These are phyloP conservation scores for Rhynchonema sp. DNA, from an alignment of 2,888 invertebrate species.

Conservation along the genomic window DNA sequence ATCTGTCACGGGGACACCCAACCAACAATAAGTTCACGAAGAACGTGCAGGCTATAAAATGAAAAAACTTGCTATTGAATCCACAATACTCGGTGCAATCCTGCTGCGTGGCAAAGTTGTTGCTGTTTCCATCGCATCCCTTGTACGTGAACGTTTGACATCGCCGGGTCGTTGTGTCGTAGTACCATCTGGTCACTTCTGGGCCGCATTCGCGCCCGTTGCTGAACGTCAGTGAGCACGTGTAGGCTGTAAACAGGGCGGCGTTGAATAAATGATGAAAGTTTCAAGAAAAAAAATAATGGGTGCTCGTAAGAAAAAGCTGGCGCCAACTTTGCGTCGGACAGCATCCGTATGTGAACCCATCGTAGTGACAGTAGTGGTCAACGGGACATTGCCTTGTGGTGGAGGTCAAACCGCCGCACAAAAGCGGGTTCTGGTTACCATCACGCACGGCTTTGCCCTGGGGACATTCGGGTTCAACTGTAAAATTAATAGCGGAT, in stretches of 20 bases:
- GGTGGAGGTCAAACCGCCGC: neutral
- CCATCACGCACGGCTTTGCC: neutral
- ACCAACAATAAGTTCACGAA: too few species aligned
- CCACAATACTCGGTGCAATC: slow-evolving; percentile 27
- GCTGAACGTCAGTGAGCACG: slow-evolving; percentile 23
- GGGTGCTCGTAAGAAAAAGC: neutral
- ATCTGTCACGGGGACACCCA: too few species aligned
- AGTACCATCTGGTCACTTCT: slow-evolving; percentile 26
- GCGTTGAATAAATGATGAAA: too few species aligned
- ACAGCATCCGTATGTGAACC: slow-evolving; percentile 26
- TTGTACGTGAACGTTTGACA: slow-evolving; percentile 23
- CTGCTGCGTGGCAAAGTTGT: slow-evolving; percentile 8
- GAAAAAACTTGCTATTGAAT: slow-evolving; percentile 17
- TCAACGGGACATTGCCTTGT: neutral
- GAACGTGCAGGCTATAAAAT: too few species aligned
- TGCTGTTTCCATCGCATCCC: slow-evolving; percentile 26
- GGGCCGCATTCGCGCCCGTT: slow-evolving; percentile 25
- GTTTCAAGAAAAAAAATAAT: neutral
- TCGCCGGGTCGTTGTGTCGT: slow-evolving; percentile 15
- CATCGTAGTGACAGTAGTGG: slow-evolving; percentile 22
- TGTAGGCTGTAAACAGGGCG: slow-evolving; percentile 18
- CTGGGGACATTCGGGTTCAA: neutral
- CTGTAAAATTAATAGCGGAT: neutral
- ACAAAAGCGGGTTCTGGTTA: neutral
- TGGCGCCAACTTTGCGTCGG: slow-evolving; percentile 18